Evolutionary conservation across 2,113 vertebrate genomes (phyloP).

Genomic region (Ellobius talpinus): DNA sequence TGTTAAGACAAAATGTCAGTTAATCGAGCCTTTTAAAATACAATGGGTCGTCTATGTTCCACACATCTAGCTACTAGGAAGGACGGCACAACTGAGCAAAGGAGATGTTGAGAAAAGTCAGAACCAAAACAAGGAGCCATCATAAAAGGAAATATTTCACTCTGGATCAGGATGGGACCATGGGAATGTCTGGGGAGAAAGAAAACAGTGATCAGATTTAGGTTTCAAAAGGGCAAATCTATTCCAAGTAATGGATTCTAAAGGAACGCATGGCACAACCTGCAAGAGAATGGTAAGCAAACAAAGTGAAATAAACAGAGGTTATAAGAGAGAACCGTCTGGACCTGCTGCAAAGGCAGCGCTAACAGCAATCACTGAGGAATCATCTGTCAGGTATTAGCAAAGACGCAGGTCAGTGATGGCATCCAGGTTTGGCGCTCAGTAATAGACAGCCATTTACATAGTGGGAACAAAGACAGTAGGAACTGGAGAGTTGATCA

Average conservation of each 20-base stretch:
- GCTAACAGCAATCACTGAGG: neutral
- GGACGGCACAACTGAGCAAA: neutral
- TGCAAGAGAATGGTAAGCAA: neutral
- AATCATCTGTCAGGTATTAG: neutral
- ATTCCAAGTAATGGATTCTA: neutral
- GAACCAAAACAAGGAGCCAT: neutral
- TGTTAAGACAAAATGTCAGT: neutral
- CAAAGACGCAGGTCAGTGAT: neutral
- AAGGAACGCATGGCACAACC: neutral
- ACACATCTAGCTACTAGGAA: neutral
- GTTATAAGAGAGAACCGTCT: neutral
- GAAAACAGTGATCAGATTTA: neutral
- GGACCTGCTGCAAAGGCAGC: neutral
- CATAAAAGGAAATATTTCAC: neutral
- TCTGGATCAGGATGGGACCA: neutral
- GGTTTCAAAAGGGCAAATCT: constrained; percentile 30
- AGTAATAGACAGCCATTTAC: neutral
- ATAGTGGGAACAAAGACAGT: neutral
- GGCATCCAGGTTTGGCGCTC: neutral
- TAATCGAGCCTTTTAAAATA: constrained; percentile 17
- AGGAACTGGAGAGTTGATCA: neutral
- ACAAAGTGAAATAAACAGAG: neutral
- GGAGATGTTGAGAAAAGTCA: neutral
- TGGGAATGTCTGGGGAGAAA: neutral
- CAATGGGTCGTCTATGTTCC: neutral